Evolutionary conservation across 2,797 vertebrate genomes (phyloP).

Genomic region (Loriculus beryllinus): DNA sequence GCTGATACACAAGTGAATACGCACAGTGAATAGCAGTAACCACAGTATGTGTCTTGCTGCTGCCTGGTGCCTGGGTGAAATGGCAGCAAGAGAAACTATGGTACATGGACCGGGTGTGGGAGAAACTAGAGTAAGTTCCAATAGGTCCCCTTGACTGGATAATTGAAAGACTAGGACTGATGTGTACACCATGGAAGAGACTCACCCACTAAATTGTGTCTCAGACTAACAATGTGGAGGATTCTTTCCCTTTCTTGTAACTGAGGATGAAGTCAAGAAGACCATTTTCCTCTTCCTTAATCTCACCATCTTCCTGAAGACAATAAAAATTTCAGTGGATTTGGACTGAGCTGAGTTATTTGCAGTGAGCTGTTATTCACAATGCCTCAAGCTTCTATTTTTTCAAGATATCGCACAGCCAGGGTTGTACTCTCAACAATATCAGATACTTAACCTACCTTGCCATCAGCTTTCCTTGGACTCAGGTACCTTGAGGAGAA

Average conservation of each 20-base stretch:
- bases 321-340: not conserved
- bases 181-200: not conserved
- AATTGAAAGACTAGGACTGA: not conserved
- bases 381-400: not conserved
- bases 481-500: not conserved
- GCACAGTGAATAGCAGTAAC: not conserved
- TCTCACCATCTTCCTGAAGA: not conserved
- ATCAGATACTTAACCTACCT: not conserved
- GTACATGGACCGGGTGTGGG: not conserved
- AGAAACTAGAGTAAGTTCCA: not conserved
- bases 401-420: not conserved
- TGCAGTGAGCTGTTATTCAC: not conserved
- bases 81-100: not conserved
- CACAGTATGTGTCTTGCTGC: not conserved
- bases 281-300: not conserved
- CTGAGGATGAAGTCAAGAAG: not conserved
- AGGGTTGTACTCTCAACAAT: not conserved
- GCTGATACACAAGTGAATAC: not conserved
- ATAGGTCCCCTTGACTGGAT: fast-evolving
- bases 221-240: not conserved
- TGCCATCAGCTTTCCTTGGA: not conserved
- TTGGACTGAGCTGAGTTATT: not conserved
- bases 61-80: not conserved
- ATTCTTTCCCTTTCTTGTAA: not conserved
- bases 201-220: not conserved